Base-by-base conservation (phyloP, 2,113 vertebrate genomes). In the Marmota flaviventris region DNA sequence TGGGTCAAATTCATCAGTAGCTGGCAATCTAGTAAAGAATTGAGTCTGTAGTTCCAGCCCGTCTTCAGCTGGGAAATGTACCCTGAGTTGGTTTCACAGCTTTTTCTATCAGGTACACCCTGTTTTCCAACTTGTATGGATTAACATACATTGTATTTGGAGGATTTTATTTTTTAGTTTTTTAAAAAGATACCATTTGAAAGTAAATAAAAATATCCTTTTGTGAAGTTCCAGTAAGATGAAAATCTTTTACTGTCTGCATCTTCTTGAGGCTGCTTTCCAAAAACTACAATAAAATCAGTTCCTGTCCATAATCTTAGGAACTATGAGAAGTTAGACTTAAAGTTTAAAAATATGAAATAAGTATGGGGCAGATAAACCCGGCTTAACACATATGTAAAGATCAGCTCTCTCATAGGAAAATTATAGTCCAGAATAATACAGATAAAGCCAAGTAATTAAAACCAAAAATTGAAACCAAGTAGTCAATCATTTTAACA, bases 271-370 rank as follows among this genome's bases (percentile, higher is more conserved):
- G 24, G 27, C 10, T 86, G 70, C 42, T 92, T 96, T 88, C 37
- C 25, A 84, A 85, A 83, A 93, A 45, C 12, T 34, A 9, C 58
- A 96, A 88, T 83, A 95, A 97, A 97, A 86, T 94, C 69, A 51
- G 29, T 69, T 84, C 20, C 9, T 25, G 88, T 61, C 11, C 34
- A 58, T 58, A 78, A 92, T 16, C 61, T 76, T 73, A 83, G 75
- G 86, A 85, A 91, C 75, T 63, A 9, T 85, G 72, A 85, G 20
- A 91, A 18, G 13, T 53, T 93, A 90, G 69, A 91, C 45, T 90
- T 93, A 72, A 93, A 25, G 16, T 81, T 97, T 95, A 42, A 85
- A 94, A 93, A 72, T 91, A 93, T 39, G 39, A n/a, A 53, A 58
- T 5, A 58, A 77, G 32, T 37, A 85, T 65, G 24, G 8, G 8